Base-by-base conservation (phyloP, 2,113 vertebrate species). In the Lipophrys pholis region DNA sequence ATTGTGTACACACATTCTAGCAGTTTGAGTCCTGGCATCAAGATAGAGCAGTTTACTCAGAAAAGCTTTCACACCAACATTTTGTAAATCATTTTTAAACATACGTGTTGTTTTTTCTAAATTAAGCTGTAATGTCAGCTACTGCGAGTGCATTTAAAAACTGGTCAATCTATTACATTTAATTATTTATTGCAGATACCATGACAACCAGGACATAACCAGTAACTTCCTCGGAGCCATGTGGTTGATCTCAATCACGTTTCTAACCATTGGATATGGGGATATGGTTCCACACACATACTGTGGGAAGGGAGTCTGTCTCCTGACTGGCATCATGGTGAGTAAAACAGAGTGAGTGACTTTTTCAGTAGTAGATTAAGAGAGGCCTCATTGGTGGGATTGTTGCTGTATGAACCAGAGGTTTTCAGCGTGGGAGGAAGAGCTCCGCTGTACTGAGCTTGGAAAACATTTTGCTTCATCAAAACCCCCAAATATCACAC, bases 201-300 rank as follows among this genome's bases (percentile, higher is more conserved):
- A 99, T 65, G 98, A 99, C 83, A 96, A 95, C 87, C 95, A 97
- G 84, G 97, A 99, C 91, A 95, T 98, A 85, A 99, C 96, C 86
- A 99, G 97, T 95, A 99, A 99, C 90, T 99, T 99, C 75, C 96
- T 99, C 75, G 97, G 98, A 93, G 98, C 98, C 80, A 99, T 99
- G 98, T 99, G 98, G 98, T 95, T 99, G 93, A 99, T 99, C 93
- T 99, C 98, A 86, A 99, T 99, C 94, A 99, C 98, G 69, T 99
- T 99, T 94, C 95, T 99, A 73, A 99, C 98, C 71, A 99, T 99
- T 89, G 98, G 98, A 78, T 99, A 99, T 78, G 98, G 98, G 70
- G 98, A 99, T 88, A 99, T 99, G 97, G 98, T 99, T 90, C 98
- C 98, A 65, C 96, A 99, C 91, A 99, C 98, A 17, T 99, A 99